A percentile compares a stretch with the other conserved stretches of the same genome.
Conservation (phyloP, 2,113 vertebrate genomes). For the Hoplias malabaricus region DNA sequence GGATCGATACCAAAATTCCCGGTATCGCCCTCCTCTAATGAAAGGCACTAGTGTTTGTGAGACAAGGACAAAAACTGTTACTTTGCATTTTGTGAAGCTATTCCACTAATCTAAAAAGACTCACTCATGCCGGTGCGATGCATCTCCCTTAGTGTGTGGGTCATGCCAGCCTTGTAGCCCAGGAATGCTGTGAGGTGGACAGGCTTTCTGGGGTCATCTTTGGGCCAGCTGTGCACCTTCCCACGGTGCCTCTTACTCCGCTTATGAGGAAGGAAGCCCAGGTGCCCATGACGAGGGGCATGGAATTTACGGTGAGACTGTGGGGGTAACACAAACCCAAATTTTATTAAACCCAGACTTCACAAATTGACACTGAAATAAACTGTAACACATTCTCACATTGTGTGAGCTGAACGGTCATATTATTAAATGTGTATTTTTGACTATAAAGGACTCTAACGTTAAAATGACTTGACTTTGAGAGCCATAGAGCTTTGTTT, state of each 20-base stretch:
- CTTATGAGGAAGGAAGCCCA: constrained; percentile 96
- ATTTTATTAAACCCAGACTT: background rate
- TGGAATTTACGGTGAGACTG: constrained; percentile 98
- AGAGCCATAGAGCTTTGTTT: no score
- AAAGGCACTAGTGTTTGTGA: no score
- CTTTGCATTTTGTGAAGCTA: background rate
- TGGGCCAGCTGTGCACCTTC: constrained; percentile 96
- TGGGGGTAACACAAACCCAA: background rate
- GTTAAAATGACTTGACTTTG: no score
- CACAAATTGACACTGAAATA: background rate
- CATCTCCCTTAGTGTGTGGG: constrained; percentile 94
- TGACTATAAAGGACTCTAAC: no score
- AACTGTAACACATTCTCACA: no score
- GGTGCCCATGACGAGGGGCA: constrained; percentile 90
- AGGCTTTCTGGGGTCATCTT: constrained; percentile 89
- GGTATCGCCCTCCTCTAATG: no score
- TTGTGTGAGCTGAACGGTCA: no score
- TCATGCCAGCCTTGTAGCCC: constrained; percentile 98
- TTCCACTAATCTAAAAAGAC: no score
- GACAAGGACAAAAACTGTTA: no score
- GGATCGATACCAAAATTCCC: no score
- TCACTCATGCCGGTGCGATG: constrained; percentile 93
- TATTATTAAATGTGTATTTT: no score
- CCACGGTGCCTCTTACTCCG: constrained; percentile 89
- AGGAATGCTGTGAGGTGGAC: constrained; percentile 94